Evolutionary conservation across 2,888 invertebrate species (phyloP).

Genomic region (Dromius quadrimaculatus): DNA sequence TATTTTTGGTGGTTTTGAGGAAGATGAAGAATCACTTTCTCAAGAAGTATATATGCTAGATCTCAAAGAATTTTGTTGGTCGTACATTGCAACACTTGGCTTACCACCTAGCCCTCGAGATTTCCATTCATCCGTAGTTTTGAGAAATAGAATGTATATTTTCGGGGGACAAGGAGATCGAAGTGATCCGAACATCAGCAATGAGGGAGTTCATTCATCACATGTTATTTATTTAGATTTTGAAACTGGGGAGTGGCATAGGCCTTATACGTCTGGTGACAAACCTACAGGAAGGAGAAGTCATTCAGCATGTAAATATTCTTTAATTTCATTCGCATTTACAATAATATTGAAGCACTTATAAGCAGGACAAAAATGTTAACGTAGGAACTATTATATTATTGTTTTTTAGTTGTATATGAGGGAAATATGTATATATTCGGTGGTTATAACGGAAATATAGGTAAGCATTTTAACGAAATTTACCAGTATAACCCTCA

Average conservation of each 20-base stretch:
- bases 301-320: slow-evolving; percentile 87
- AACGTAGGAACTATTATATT: neutral
- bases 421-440: slow-evolving; percentile 86
- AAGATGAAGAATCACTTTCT: slow-evolving; percentile 83
- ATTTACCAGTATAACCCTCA: slow-evolving; percentile 79
- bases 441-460: slow-evolving; percentile 88
- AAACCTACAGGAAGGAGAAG: slow-evolving; percentile 86
- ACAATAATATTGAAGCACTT: too few species aligned
- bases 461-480: slow-evolving; percentile 86
- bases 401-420: slow-evolving; percentile 78
- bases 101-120: slow-evolving; percentile 80
- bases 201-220: slow-evolving; percentile 83
- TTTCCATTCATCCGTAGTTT: slow-evolving; percentile 88
- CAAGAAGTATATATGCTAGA: slow-evolving; percentile 82
- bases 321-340: neutral
- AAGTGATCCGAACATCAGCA: slow-evolving; percentile 73
- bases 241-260: slow-evolving; percentile 76
- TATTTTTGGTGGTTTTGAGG: slow-evolving; percentile 93
- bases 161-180: slow-evolving; percentile 90
- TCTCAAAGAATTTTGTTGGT: slow-evolving; percentile 81
- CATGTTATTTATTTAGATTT: slow-evolving; percentile 83
- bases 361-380: neutral
- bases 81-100: slow-evolving; percentile 73
- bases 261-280: slow-evolving; percentile 72
- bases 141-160: slow-evolving; percentile 85